Evolutionary conservation across 1,140 invertebrate genomes (phyloP).

Genomic region (Calliphora vicina): DNA sequence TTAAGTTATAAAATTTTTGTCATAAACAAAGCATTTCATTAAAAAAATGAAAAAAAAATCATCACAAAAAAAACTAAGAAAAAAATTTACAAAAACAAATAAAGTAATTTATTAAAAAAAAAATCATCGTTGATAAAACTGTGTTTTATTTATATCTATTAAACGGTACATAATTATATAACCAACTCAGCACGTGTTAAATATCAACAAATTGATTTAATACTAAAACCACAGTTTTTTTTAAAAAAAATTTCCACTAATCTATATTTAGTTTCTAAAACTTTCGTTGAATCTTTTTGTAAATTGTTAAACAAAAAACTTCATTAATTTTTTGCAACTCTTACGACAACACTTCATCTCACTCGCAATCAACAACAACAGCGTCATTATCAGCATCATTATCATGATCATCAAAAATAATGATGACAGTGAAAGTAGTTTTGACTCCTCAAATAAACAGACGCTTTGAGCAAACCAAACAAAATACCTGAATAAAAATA

Average conservation of each 20-base stretch:
- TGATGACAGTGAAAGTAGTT: slow-evolving; percentile 31
- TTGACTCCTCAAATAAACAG: background rate
- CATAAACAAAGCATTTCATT: slow-evolving; percentile 61
- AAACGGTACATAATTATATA: too few relatives aligned
- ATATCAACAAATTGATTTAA: too few relatives aligned
- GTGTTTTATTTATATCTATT: slow-evolving; percentile 11
- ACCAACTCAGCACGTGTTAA: too few relatives aligned
- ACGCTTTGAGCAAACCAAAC: background rate
- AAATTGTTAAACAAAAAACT: too few relatives aligned
- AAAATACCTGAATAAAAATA: background rate
- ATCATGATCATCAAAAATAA: background rate
- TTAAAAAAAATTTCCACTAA: background rate
- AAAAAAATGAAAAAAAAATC: slow-evolving; percentile 59
- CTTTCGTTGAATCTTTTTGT: background rate
- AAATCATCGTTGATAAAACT: background rate
- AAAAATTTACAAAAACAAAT: slow-evolving; percentile 51
- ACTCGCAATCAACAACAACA: background rate
- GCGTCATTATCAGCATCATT: background rate
- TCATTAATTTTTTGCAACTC: background rate
- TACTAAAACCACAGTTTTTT: background rate
- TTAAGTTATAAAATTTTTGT: slow-evolving; percentile 42
- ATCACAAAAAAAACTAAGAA: slow-evolving; percentile 44
- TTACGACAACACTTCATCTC: background rate
- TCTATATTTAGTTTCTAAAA: background rate
- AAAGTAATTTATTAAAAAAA: slow-evolving; percentile 44